Conservation (phyloP, 2,888 invertebrate genomes). For the Acanthosepion esculentum region DNA sequence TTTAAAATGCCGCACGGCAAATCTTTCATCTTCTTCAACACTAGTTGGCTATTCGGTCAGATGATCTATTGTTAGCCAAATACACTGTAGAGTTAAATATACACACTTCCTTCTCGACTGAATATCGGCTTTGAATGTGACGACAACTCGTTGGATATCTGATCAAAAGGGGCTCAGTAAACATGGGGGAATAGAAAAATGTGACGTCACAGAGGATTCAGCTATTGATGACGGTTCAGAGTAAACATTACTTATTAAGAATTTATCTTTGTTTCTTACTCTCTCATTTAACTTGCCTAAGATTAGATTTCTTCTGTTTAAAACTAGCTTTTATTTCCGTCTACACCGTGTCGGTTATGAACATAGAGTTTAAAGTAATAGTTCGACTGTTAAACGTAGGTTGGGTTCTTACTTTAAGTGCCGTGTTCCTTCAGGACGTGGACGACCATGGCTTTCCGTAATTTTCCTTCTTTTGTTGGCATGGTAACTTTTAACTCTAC, state of each 20-base stretch:
- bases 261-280: not conserved
- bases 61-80: not conserved
- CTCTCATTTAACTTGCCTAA: not conserved
- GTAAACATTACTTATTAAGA: not conserved
- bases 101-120: not conserved
- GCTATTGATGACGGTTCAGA: not conserved
- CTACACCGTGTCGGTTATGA: too few species aligned
- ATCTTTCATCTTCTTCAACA: slow-evolving; percentile 21
- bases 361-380: too few species aligned
- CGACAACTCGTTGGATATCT: slow-evolving; percentile 6
- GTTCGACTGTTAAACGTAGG: too few species aligned
- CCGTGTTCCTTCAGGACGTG: too few species aligned
- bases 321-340: too few species aligned
- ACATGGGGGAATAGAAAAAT: not conserved
- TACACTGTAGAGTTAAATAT: not conserved
- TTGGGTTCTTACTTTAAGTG: too few species aligned
- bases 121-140: not conserved
- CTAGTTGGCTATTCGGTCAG: not conserved
- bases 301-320: not conserved
- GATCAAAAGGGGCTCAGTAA: not conserved
- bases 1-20: not conserved
- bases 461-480: too few species aligned
- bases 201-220: not conserved
- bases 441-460: too few species aligned
- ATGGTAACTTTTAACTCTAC: too few species aligned